phyloP scores from a whole-genome alignment of 1,140 invertebrate species.

The Ruditapes philippinarum region DNA sequence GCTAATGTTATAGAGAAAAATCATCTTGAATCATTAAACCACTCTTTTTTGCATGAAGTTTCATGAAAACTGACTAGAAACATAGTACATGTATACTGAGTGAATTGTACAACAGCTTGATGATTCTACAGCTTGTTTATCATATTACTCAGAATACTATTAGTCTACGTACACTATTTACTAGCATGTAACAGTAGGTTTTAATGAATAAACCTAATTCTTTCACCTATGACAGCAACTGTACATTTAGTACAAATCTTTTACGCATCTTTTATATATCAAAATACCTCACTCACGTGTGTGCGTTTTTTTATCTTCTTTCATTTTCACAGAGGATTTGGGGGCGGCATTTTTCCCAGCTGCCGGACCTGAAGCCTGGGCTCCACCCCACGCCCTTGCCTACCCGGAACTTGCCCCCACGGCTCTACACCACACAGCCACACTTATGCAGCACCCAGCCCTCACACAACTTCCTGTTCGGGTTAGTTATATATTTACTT shows the following conservation, averaged over 20 bases:
- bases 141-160: too few relatives aligned
- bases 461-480: conserved; percentile 96
- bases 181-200: too few relatives aligned
- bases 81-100: too few relatives aligned
- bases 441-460: conserved; percentile 96
- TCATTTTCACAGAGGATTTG: conserved; percentile 90
- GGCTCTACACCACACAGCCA: conserved; percentile 93
- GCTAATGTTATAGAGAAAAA: too few relatives aligned
- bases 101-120: too few relatives aligned
- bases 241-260: not conserved
- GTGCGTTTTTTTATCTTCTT: conserved; percentile 50
- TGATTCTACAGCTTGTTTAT: too few relatives aligned
- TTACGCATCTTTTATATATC: conserved; percentile 35
- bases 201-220: too few relatives aligned
- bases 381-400: conserved; percentile 92
- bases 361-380: conserved; percentile 94
- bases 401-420: conserved; percentile 92
- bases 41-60: too few relatives aligned
- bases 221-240: too few relatives aligned
- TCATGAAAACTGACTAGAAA: too few relatives aligned
- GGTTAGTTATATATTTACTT: conserved; percentile 72
- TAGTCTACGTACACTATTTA: too few relatives aligned
- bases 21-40: too few relatives aligned
- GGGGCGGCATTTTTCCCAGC: conserved; percentile 95
- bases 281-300: conserved; percentile 39